Evolutionary conservation across 2,888 invertebrate species (phyloP).

Genomic region (Andrena bicolor): DNA sequence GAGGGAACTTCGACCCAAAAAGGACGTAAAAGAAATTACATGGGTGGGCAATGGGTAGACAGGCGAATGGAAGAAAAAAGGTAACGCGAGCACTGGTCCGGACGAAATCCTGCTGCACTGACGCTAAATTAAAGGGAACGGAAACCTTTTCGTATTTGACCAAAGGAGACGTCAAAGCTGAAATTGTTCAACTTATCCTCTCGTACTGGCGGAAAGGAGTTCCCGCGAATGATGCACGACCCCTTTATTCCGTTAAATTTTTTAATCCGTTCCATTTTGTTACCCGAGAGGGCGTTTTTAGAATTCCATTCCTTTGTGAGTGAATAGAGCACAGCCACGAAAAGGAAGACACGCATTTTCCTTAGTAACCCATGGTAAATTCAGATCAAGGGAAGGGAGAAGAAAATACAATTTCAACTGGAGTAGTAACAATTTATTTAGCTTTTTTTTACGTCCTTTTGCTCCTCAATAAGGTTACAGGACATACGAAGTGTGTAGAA

Average conservation of each 20-base stretch:
- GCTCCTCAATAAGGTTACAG: too few species aligned
- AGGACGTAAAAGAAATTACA: constrained; percentile 25
- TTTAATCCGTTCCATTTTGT: constrained; percentile 12
- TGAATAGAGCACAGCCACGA: background rate
- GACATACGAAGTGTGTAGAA: too few species aligned
- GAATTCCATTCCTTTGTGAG: background rate
- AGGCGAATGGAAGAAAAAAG: constrained; percentile 23
- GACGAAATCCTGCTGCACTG: constrained; percentile 45
- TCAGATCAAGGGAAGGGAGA: constrained; percentile 33
- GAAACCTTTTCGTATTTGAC: constrained; percentile 51
- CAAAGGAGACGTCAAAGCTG: constrained; percentile 49
- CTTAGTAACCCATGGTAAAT: background rate
- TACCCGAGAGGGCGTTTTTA: background rate
- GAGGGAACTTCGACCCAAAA: constrained; percentile 35
- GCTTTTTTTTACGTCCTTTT: too few species aligned
- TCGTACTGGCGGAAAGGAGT: constrained; percentile 8
- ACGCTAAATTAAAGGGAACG: constrained; percentile 58
- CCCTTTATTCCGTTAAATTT: background rate
- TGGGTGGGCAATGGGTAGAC: constrained; percentile 29
- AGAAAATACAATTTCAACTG: background rate
- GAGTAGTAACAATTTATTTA: background rate
- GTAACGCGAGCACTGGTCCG: constrained; percentile 31
- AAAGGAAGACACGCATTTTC: constrained; percentile 5
- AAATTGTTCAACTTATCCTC: constrained; percentile 46
- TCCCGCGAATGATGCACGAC: constrained; percentile 4